Base-by-base conservation (phyloP, 1,140 invertebrate genomes). In the Homalodisca vitripennis region DNA sequence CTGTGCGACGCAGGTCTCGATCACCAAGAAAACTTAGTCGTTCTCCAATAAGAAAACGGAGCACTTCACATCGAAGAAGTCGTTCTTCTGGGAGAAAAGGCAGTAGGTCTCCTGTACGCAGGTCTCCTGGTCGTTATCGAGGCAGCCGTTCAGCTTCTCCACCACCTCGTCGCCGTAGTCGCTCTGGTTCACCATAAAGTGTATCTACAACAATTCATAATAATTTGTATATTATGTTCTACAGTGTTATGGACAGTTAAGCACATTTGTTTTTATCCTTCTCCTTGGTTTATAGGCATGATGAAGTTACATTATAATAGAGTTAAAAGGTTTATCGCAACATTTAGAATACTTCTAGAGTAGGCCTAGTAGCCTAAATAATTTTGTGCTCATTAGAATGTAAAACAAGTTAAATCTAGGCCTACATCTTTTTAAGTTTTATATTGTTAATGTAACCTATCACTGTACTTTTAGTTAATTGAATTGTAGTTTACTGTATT, bases 1-100 rank as follows among this genome's bases (percentile, higher is more conserved):
- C 73, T 2, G 24, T 34, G 20, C 31, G 66, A 13, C 53, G 66
- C 0, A 34, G 73, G 2, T 41, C 70, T 27, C 68, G 70, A 12
- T 72, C 73, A 55, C 55, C 68, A 1, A 51, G 73, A 32, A 68
- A 73, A 30, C 63, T 55, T 0, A 73, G 73, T 31, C 51, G 69
- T 31, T 72, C 74, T 1, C 74, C 74, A 22, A 64, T 63, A 13
- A 67, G 72, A 32, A 66, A 68, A 13, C 62, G 71, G 30, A 74
- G 72, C 51, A 68, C 68, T 27, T 71, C 67, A 3, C 73, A 71
- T 17, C 20, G 29, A 22, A 66, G 31, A 46, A 24, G 63, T 22
- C 26, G 63, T 46, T 3, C 32, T 17, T 51, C 66, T 62, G n/a
- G 13, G 22, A 26, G 57, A 10, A 62, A 24, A 27, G 32, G 32